Conservation (phyloP, 2,113 vertebrate species). For the Oncorhynchus tshawytscha region DNA sequence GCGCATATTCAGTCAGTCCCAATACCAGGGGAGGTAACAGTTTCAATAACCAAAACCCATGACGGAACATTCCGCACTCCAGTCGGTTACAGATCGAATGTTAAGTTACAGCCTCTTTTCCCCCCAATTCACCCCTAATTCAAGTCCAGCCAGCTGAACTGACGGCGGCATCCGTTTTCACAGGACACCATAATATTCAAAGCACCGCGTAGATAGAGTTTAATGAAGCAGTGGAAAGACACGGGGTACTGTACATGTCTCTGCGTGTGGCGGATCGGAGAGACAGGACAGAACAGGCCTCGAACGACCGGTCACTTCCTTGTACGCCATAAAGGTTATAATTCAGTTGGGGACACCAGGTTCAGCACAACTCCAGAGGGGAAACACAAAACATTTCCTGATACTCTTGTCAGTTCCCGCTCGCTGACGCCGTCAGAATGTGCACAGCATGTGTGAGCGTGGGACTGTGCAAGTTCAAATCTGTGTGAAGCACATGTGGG, state of each 20-base stretch:
- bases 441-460: constrained; percentile 6
- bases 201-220: constrained; percentile 13
- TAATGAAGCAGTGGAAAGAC: not conserved
- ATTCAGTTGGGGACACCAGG: constrained; percentile 25
- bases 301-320: constrained; percentile 42
- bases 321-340: constrained; percentile 28
- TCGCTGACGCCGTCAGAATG: constrained; percentile 6
- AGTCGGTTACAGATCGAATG: not conserved
- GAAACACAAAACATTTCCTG: constrained; percentile 29
- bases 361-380: constrained; percentile 10
- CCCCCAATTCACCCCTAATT: not conserved
- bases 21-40: not conserved
- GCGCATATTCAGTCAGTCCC: not conserved
- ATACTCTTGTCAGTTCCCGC: constrained; percentile 30
- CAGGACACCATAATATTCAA: constrained; percentile 2
- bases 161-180: too few species aligned
- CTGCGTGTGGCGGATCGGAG: not conserved
- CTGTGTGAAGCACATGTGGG: not conserved
- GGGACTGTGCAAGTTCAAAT: constrained; percentile 7
- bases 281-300: constrained; percentile 22
- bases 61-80: not conserved
- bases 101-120: not conserved
- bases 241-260: not conserved
- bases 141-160: not conserved
- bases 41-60: not conserved